Evolutionary conservation across 2,888 invertebrate genomes (phyloP), one percentile per base, ranked within the genome.

Genomic region (Tanytarsus gracilentus): DNA sequence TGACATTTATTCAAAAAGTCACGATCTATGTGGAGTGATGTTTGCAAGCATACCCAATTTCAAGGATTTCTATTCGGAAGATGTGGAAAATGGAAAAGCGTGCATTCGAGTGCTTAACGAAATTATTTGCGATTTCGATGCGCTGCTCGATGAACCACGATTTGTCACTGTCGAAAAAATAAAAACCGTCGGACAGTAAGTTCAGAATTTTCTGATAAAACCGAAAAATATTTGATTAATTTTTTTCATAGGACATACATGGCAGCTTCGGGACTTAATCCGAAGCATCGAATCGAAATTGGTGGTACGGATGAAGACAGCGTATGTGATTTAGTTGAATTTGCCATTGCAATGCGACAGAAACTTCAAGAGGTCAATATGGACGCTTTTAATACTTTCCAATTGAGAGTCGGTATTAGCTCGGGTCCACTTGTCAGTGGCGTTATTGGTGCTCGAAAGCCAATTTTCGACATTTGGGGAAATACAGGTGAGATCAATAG

Each of bases 31-130:
- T 61, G 95, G 95, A 39, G 95, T 98, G 2, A 87, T 97, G 84
- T 99, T 99, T 76, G 97, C 96, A 6, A 94, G 95, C 61, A 96
- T 98, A 66, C 92, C 97, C 2, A 97, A 97, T 77, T 98, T 97
- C 74, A 88, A 93, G 64, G 95, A 97, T 74, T 98, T 98, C 76
- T 99, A 98, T 77, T 93, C 94, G 1, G 98, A 98, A 74, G 92
- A 92, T 70, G 88, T 89, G 48, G 95, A 97, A 77, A 95, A 96
- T 71, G 98, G 97, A 18, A 90, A 97, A 69, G 98, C 98, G 71
- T 98, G 98, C 76, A 93, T 99, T 70, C 79, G 98, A 61, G 82
- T 98, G 65, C 80, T 99, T 62, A 99, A 99, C 76, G 98, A 99
- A 78, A 98, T 98, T 68, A 97, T 98, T 69, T 95, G 95, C 85